A percentile compares a stretch with the other conserved stretches of the same genome.
phyloP scores from a whole-genome alignment of 2,888 invertebrate species.

The Teinopalpus imperialis region DNA sequence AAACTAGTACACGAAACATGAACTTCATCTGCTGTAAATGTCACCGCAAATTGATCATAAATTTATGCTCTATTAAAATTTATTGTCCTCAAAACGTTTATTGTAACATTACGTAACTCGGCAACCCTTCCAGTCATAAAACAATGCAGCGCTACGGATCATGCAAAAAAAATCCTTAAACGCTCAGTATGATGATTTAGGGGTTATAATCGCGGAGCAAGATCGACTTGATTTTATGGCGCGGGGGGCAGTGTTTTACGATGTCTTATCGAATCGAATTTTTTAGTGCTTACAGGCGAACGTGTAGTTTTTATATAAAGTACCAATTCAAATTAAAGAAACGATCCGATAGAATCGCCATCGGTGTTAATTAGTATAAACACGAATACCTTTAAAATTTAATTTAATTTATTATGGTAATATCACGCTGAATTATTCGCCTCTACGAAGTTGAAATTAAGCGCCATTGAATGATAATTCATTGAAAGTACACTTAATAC shows the following conservation, averaged over 20 bases:
- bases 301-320: constrained; percentile 44
- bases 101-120: constrained; percentile 70
- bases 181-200: constrained; percentile 54
- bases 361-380: constrained; percentile 20
- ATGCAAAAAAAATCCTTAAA: constrained; percentile 58
- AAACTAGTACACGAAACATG: constrained; percentile 57
- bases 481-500: no score
- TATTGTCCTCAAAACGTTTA: constrained; percentile 70
- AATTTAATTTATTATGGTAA: no score
- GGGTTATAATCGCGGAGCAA: constrained; percentile 57
- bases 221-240: constrained; percentile 63
- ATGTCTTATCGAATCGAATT: constrained; percentile 27
- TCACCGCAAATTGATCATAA: constrained; percentile 71
- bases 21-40: constrained; percentile 71
- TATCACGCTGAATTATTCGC: no score
- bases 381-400: constrained; percentile 11
- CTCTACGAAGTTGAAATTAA: no score
- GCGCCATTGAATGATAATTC: no score
- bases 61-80: constrained; percentile 76
- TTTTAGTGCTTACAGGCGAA: constrained; percentile 50
- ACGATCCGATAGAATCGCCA: constrained; percentile 42
- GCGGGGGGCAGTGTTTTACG: constrained; percentile 60
- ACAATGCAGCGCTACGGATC: constrained; percentile 60
- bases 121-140: constrained; percentile 73
- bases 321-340: constrained; percentile 55